Conservation (phyloP, 2,888 invertebrate genomes). For the Caenorhabditis imperialis region DNA sequence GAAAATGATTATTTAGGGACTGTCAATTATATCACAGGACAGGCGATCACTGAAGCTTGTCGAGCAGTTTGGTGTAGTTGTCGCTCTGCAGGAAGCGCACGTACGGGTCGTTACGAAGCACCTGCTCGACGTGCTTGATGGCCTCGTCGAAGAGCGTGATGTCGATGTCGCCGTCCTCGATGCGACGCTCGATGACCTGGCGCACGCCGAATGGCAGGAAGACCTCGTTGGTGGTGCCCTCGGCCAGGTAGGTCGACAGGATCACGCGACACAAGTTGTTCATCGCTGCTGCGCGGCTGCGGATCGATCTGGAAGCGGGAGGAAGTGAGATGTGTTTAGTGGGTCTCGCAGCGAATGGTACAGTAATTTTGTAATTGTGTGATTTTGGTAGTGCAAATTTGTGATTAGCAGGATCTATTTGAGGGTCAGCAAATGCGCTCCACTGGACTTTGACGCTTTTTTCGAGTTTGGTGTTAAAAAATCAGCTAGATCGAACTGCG, state of each 20-base stretch:
- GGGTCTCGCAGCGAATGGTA: too few species aligned
- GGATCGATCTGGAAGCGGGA: slow-evolving; percentile 49
- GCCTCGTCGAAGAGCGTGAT: slow-evolving; percentile 76
- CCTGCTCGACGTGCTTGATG: slow-evolving; percentile 76
- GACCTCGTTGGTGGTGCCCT: slow-evolving; percentile 75
- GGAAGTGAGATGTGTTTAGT: too few species aligned
- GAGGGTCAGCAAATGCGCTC: too few species aligned
- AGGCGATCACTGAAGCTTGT: slow-evolving; percentile 52
- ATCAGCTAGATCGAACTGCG: too few species aligned
- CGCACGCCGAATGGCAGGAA: slow-evolving; percentile 76
- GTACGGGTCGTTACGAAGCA: slow-evolving; percentile 74
- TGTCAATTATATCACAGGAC: too few species aligned
- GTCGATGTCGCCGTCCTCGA: slow-evolving; percentile 73
- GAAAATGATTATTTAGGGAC: too few species aligned
- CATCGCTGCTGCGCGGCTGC: slow-evolving; percentile 73
- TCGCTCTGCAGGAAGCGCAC: slow-evolving; percentile 75
- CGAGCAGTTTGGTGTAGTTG: slow-evolving; percentile 68
- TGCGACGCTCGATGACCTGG: slow-evolving; percentile 69
- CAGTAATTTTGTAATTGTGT: too few species aligned
- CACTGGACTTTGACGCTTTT: too few species aligned
- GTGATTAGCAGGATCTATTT: too few species aligned
- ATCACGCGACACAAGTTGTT: slow-evolving; percentile 72
- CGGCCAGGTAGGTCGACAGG: slow-evolving; percentile 72
- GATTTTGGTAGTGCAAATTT: too few species aligned
- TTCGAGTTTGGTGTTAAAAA: too few species aligned